Evolutionary conservation across 2,888 invertebrate genomes (phyloP), one percentile per base, ranked within the genome.

Genomic region (Molanna angustata): DNA sequence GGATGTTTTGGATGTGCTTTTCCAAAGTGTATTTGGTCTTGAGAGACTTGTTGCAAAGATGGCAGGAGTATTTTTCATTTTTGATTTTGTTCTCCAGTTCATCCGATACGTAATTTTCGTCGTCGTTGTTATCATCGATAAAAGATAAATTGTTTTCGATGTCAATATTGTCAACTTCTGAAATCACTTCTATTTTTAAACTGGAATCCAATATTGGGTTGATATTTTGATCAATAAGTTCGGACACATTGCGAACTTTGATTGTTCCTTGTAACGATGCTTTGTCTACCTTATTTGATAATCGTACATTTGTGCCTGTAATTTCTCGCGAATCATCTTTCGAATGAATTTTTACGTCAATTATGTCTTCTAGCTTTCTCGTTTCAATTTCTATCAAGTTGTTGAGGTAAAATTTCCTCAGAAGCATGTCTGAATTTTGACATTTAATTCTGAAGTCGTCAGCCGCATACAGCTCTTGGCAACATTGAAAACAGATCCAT

Each of bases 1-100:
- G 41, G n/a, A 41, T 11, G 4, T n/a, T 18, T 41, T 41, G n/a
- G 7, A 41, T 20, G 21, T 41, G 41, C 13, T 41, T 20, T 17
- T 14, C 41, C 14, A 41, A 21, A 17, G n/a, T 41, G 13, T 41
- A 20, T 16, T 43, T 43, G 21, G 22, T 43, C 11, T 43, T 43
- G 2, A 43, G 3, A 27, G 13, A 4, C 17, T 43, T 43, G 6
- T 27, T 14, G 14, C 43, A 43, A 3, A 27, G 11, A 4, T 22
- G 16, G n/a, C 43, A 43, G 16, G 27, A 11, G 17, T 27, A 31
- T 43, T 13, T 22, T 3, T 17, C 9, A n/a, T 17, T 13, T 3
- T 16, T 18, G 7, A 6, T 16, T 14, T 37, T 13, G 3, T 7
- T 17, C 7, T 37, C 37, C 16, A 17, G 17, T 16, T 16, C 17